Base-by-base conservation (phyloP, 2,113 vertebrate species). In the Saccopteryx leptura region DNA sequence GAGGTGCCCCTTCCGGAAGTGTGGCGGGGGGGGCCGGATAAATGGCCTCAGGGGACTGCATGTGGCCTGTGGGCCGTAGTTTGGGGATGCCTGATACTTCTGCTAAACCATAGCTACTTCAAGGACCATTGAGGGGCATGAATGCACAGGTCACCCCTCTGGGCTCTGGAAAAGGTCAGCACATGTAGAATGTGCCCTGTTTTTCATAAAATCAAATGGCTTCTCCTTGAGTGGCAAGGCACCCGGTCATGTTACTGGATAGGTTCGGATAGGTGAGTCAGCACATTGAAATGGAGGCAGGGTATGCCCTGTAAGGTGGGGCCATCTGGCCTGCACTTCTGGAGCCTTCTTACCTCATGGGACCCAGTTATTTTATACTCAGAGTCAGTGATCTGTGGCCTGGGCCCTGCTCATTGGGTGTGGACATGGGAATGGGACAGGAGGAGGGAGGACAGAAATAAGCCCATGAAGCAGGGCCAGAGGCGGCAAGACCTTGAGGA, bases 401-500 rank as follows among this genome's bases (percentile, higher is more conserved):
- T 65, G 31, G 76, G 39, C 61, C 72, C 48, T 78, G 78, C 87
- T 92, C 17, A 21, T n/a, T 75, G 82, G 84, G 88, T 56, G 71
- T 86, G 96, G 90, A 78, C 63, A 9, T 52, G 48, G 81, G 92
- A 39, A 93, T 15, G 0, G 8, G 88, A 96, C 96, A 98, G 97
- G 94, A 93, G 94, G 96, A 91, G 39, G 69, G 60, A 86, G 83
- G 82, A 46, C 28, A 76, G 94, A 97, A 96, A 91, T 88, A 94
- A 96, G 80, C 58, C 84, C 39, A 0, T 18, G 87, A 88, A 91
- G 76, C 52, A 58, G 71, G 88, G 76, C 92, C 90, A 95, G 96
- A 74, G 92, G 66, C 61, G 19, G 52, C 31, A 75, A 91, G 88
- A 69, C 86, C 74, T 6, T 10, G 82, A 93, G 89, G 85, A 93